Conservation (phyloP, 2,797 vertebrate genomes). For the Rhodeus uyekii region DNA sequence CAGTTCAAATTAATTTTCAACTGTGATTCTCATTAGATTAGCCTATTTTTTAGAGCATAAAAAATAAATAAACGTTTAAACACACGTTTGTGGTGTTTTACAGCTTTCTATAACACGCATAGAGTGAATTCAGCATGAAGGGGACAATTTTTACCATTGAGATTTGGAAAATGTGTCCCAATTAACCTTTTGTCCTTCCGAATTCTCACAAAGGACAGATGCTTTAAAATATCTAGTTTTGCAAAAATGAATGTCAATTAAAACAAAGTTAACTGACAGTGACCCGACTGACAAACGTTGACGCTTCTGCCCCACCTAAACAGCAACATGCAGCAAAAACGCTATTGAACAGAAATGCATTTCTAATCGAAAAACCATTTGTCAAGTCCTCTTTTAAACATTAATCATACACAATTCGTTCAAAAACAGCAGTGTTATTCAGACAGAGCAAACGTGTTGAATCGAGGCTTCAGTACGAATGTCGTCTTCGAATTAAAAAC, state of each 20-base stretch:
- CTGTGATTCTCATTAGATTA: background rate
- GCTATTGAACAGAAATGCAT: background rate
- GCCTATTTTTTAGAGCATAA: no score
- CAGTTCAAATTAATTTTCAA: no score
- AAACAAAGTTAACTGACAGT: background rate
- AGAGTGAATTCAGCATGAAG: no score
- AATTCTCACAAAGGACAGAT: background rate
- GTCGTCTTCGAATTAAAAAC: background rate
- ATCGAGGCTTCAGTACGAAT: background rate
- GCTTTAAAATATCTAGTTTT: background rate
- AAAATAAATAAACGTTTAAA: background rate
- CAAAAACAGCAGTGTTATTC: background rate
- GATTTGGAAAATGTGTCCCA: no score
- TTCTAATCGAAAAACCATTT: no score
- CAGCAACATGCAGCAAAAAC: background rate
- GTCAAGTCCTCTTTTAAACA: no score
- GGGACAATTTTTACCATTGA: no score
- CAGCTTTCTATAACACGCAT: background rate
- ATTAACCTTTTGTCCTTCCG: background rate
- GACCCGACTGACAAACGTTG: conserved; percentile 3
- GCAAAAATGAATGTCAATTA: background rate
- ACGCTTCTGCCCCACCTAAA: conserved; percentile 8
- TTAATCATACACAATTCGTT: background rate
- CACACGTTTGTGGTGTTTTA: background rate
- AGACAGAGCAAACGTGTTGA: conserved; percentile 7